These are phyloP conservation scores for Nylanderia fulva DNA, from an alignment of 1,140 invertebrate genomes.

Conservation along the genomic window DNA sequence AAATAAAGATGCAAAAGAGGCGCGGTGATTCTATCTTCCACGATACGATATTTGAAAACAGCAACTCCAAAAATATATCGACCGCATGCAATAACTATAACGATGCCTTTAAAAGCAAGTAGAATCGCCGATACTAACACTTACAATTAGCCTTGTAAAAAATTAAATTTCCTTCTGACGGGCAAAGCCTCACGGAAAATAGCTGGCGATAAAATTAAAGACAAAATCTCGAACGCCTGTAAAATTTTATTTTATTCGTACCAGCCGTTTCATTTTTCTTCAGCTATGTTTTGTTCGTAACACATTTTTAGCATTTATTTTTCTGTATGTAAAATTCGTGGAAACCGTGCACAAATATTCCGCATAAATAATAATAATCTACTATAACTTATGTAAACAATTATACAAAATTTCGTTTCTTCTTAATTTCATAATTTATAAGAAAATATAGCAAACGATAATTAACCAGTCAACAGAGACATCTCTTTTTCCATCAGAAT, in stretches of 20 bases:
- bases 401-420: background rate
- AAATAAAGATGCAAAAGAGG: too few relatives aligned
- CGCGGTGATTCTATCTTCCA: background rate
- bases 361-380: constrained; percentile 4
- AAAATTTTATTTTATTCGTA: constrained; percentile 78
- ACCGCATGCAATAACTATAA: constrained; percentile 26
- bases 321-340: background rate
- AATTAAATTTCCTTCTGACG: constrained; percentile 73
- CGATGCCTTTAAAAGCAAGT: constrained; percentile 59
- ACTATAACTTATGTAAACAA: background rate
- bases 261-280: constrained; percentile 52
- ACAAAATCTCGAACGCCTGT: constrained; percentile 71
- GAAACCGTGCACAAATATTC: constrained; percentile 1
- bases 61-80: constrained; percentile 19
- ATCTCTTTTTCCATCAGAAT: background rate
- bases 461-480: background rate
- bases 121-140: constrained; percentile 67
- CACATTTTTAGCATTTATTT: background rate
- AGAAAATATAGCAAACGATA: background rate
- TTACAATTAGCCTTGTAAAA: constrained; percentile 67
- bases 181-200: constrained; percentile 65
- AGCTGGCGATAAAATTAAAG: constrained; percentile 75
- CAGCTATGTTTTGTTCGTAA: constrained; percentile 16
- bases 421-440: background rate
- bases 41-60: background rate